phyloP scores from a whole-genome alignment of 2,113 vertebrate genomes.

The Neolamprologus longior region DNA sequence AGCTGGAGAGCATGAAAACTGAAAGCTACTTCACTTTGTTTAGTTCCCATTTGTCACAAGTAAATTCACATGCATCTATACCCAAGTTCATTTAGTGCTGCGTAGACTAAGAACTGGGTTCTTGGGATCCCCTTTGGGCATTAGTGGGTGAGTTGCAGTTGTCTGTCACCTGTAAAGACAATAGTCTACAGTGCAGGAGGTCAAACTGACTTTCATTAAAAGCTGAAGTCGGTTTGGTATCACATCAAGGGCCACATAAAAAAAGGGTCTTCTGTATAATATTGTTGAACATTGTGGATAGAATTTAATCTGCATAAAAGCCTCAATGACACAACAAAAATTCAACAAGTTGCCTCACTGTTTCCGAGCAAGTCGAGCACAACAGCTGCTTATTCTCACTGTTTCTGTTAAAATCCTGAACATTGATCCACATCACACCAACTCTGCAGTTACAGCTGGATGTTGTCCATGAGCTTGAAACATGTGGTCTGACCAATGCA shows the following conservation, averaged over 20 bases:
- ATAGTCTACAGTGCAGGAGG: neutral
- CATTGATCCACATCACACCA: neutral
- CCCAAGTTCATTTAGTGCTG: neutral
- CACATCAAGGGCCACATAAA: neutral
- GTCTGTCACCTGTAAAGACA: neutral
- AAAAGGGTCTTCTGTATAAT: neutral
- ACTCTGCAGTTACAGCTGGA: neutral
- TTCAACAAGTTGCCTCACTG: neutral
- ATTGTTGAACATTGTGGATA: neutral
- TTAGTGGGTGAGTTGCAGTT: neutral
- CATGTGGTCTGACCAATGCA: neutral
- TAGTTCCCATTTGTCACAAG: neutral
- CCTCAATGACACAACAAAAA: neutral
- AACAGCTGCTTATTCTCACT: neutral
- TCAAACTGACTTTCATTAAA: neutral
- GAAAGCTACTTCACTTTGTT: neutral
- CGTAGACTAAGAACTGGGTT: neutral
- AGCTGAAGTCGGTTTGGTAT: neutral
- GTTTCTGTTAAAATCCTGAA: neutral
- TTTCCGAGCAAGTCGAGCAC: neutral
- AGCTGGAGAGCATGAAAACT: neutral
- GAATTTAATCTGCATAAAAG: neutral
- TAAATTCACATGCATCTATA: neutral
- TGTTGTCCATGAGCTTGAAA: neutral
- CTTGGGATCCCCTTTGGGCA: neutral